Conservation (phyloP, 92 coral and sea anemone species). For the Heliopora coerulea region DNA sequence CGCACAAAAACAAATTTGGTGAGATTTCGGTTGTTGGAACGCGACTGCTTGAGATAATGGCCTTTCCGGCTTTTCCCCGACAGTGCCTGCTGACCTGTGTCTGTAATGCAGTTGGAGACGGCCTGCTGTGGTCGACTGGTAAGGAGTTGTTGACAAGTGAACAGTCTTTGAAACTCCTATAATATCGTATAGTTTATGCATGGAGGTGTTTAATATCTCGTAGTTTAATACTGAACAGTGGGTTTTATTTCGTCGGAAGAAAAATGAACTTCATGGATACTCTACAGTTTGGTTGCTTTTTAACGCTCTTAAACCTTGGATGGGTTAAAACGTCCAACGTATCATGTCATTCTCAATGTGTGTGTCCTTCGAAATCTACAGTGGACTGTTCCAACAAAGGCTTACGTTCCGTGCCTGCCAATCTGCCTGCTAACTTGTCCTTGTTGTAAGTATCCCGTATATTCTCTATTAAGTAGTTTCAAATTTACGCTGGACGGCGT, state of each 20-base stretch:
- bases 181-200: too few relatives aligned
- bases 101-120: too few relatives aligned
- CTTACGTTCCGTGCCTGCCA: slow-evolving; percentile 9
- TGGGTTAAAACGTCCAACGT: slow-evolving; percentile 21
- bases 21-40: too few relatives aligned
- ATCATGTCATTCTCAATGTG: slow-evolving; percentile 23
- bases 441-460: slow-evolving; percentile 6
- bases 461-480: neutral
- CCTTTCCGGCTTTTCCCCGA: too few relatives aligned
- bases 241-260: neutral
- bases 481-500: too few relatives aligned
- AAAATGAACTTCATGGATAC: neutral
- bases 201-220: too few relatives aligned
- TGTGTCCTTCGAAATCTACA: neutral
- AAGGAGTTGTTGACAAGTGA: slow-evolving; percentile 41
- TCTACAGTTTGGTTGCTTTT: neutral
- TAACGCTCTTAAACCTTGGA: slow-evolving; percentile 10
- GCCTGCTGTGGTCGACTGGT: slow-evolving; percentile 5
- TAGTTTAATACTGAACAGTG: too few relatives aligned
- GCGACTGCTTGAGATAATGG: too few relatives aligned
- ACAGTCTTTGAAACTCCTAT: too few relatives aligned
- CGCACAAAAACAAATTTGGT: too few relatives aligned
- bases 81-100: too few relatives aligned
- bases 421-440: neutral
- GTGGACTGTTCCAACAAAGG: slow-evolving; percentile 27